Evolutionary conservation across 1,140 invertebrate species (phyloP).

Genomic region (Drosophila nigrodunni): DNA sequence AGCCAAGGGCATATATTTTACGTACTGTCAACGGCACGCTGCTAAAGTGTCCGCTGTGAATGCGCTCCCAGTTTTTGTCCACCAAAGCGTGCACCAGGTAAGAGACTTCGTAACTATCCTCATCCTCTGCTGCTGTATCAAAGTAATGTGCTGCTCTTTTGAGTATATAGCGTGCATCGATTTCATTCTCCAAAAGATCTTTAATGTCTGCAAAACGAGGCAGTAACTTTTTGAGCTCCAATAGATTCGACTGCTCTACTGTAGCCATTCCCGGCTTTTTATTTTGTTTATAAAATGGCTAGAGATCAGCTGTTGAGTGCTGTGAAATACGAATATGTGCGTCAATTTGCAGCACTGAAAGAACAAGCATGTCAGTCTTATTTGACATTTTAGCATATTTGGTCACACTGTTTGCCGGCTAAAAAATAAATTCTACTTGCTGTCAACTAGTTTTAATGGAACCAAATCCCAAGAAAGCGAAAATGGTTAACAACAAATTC

Average conservation of each 20-base stretch:
- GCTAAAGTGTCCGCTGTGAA: slow-evolving; percentile 95
- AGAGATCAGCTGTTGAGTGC: slow-evolving; percentile 15
- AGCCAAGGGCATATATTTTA: slow-evolving; percentile 88
- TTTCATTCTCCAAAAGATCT: slow-evolving; percentile 47
- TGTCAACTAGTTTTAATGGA: slow-evolving; percentile 45
- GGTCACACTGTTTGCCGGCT: slow-evolving; percentile 13
- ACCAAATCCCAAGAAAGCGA: slow-evolving; percentile 56
- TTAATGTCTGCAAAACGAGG: slow-evolving; percentile 58
- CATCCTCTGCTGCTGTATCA: background rate
- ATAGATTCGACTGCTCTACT: slow-evolving; percentile 7
- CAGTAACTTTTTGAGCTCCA: slow-evolving; percentile 48
- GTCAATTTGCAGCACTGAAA: background rate
- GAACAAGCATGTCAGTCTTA: no score
- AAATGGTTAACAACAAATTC: slow-evolving; percentile 60
- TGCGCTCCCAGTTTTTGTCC: slow-evolving; percentile 91
- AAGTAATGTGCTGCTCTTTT: slow-evolving; percentile 38
- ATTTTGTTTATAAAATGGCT: background rate
- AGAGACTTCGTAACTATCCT: slow-evolving; percentile 66
- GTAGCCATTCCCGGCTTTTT: slow-evolving; percentile 17
- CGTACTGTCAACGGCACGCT: slow-evolving; percentile 88
- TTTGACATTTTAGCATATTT: background rate
- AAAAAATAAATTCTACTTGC: slow-evolving; percentile 2
- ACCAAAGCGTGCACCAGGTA: slow-evolving; percentile 87
- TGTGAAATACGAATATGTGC: background rate
- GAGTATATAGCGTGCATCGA: slow-evolving; percentile 67